Conservation (phyloP, 2,113 vertebrate species). For the Himantopus leucocephalus region DNA sequence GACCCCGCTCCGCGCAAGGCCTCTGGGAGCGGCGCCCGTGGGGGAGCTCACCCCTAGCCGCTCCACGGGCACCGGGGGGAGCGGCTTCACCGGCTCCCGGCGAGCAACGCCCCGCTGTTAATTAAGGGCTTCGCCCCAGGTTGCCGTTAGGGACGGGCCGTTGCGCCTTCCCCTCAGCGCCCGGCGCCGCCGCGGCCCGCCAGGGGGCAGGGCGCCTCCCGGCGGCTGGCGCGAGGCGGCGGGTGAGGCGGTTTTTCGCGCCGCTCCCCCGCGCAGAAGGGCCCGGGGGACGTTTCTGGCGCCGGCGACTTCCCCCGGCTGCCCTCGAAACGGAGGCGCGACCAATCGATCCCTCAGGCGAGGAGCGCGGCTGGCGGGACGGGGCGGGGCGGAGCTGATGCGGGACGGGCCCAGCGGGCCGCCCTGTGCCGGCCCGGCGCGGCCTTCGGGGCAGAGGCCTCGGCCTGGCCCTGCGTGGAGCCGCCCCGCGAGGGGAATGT, state of each 20-base stretch:
- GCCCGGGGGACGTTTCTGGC: background rate
- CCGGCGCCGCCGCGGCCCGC: background rate
- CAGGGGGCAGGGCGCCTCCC: background rate
- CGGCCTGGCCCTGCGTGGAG: background rate
- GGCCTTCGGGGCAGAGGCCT: background rate
- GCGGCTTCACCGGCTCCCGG: accelerated
- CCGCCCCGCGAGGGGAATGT: background rate
- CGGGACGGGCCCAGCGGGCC: background rate
- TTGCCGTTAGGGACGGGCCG: background rate
- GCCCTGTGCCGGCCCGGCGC: too few relatives aligned
- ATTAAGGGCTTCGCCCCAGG: background rate
- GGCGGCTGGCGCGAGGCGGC: accelerated
- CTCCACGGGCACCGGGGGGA: accelerated
- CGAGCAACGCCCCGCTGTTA: accelerated
- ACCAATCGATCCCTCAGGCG: background rate
- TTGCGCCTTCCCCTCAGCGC: background rate
- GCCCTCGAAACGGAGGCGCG: background rate
- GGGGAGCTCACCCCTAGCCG: background rate
- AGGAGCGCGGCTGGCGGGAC: background rate
- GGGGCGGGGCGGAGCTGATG: background rate
- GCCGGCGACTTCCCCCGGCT: background rate
- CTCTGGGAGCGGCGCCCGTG: too few relatives aligned
- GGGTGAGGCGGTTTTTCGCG: too few relatives aligned
- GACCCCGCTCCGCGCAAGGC: too few relatives aligned
- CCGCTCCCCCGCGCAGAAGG: background rate